Conservation (phyloP, 2,797 vertebrate species). For the Sebastes hubbsi region DNA sequence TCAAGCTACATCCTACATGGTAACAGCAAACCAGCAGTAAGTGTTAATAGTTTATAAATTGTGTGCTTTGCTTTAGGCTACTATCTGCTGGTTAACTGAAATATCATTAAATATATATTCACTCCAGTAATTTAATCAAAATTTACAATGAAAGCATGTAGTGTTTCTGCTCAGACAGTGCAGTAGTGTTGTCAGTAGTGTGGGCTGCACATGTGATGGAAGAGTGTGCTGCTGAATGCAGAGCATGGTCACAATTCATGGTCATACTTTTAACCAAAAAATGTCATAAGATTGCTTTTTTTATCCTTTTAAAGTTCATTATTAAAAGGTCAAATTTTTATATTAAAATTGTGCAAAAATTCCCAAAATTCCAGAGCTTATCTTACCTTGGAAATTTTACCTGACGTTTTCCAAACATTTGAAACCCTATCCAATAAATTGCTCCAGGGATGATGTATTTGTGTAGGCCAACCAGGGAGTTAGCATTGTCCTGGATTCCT, state of each 20-base stretch:
- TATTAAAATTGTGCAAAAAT: background rate
- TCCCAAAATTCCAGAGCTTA: background rate
- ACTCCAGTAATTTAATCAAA: background rate
- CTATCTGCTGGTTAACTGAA: background rate
- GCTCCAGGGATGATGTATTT: too few species aligned
- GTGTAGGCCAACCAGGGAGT: too few species aligned
- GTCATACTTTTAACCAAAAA: background rate
- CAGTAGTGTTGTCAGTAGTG: background rate
- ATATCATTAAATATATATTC: background rate
- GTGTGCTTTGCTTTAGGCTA: background rate
- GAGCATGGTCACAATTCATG: background rate
- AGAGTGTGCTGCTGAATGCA: background rate
- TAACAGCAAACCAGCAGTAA: background rate
- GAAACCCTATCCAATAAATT: background rate
- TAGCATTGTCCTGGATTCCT: too few species aligned
- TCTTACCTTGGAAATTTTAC: background rate
- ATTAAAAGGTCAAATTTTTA: background rate
- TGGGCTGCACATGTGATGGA: background rate
- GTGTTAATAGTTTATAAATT: background rate
- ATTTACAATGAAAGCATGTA: background rate
- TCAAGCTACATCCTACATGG: background rate
- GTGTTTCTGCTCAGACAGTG: background rate
- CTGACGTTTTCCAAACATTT: background rate
- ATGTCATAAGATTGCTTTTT: too few species aligned
- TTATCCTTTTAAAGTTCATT: too few species aligned